Evolutionary conservation across 2,113 vertebrate species (phyloP).

Genomic region (Epinephelus cyanopodus): DNA sequence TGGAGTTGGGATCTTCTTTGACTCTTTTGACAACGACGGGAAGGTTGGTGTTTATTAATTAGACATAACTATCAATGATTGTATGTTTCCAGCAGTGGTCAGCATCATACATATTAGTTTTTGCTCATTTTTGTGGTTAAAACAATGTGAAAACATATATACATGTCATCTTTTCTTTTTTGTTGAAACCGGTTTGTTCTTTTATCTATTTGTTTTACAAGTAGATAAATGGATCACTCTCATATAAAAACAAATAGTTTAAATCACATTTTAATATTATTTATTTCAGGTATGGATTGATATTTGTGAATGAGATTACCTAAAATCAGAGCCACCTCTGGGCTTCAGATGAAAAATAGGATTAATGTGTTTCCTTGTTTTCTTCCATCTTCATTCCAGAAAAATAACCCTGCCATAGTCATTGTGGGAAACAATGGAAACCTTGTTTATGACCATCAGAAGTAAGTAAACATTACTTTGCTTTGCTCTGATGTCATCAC

Average conservation of each 20-base stretch:
- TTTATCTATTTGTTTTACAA: neutral
- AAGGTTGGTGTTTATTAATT: conserved; percentile 86
- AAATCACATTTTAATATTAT: neutral
- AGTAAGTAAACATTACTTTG: conserved; percentile 89
- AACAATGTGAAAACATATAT: neutral
- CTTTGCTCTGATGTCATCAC: conserved; percentile 47
- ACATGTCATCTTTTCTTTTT: neutral
- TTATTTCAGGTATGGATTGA: conserved; percentile 43
- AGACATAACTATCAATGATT: neutral
- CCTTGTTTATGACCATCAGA: conserved; percentile 94
- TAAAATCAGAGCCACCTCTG: conserved; percentile 15
- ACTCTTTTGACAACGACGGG: conserved; percentile 99
- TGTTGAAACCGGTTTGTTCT: neutral
- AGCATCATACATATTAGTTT: neutral
- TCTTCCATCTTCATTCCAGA: conserved; percentile 83
- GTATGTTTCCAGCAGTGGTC: neutral
- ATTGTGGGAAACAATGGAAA: conserved; percentile 95
- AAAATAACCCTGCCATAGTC: conserved; percentile 95
- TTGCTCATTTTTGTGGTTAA: neutral
- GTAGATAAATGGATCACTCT: neutral
- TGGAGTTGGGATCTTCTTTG: conserved; percentile 96
- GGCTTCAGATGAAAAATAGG: conserved; percentile 33
- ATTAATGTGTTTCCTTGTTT: conserved; percentile 54
- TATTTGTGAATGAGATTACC: conserved; percentile 46
- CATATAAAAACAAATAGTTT: conserved; percentile 12